phyloP scores from a whole-genome alignment of 2,888 invertebrate species.

The Thysanoteuthis rhombus region DNA sequence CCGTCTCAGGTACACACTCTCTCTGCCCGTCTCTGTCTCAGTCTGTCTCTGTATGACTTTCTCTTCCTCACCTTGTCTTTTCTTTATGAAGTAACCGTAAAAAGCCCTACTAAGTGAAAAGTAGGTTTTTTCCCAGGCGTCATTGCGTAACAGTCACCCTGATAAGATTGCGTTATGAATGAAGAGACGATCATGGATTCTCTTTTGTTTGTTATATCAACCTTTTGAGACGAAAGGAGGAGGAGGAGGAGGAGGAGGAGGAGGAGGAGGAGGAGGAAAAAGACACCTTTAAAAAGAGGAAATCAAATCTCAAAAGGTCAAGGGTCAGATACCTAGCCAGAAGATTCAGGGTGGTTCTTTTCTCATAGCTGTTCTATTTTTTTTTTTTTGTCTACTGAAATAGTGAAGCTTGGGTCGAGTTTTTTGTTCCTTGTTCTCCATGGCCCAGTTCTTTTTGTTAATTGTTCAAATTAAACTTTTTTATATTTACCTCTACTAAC shows the following conservation, averaged over 20 bases:
- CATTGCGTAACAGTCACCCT: background rate
- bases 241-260: too few species aligned
- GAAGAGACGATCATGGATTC: background rate
- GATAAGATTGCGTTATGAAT: background rate
- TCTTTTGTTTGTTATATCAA: background rate
- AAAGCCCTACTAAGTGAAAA: background rate
- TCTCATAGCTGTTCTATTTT: background rate
- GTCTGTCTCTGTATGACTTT: too few species aligned
- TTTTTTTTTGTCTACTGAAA: background rate
- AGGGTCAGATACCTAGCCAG: background rate
- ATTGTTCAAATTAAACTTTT: too few species aligned
- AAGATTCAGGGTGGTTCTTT: background rate
- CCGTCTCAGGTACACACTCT: background rate
- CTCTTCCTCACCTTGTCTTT: background rate
- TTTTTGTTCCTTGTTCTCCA: background rate
- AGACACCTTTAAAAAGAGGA: background rate
- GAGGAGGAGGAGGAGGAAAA: background rate
- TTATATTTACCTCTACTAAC: too few species aligned
- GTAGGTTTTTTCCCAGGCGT: background rate
- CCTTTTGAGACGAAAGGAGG: too few species aligned
- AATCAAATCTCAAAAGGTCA: background rate
- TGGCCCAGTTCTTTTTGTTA: too few species aligned
- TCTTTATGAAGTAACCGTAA: background rate
- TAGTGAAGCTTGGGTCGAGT: background rate
- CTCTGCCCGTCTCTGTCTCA: background rate